Conservation (phyloP, 1,140 invertebrate genomes). For the Papilio polytes region DNA sequence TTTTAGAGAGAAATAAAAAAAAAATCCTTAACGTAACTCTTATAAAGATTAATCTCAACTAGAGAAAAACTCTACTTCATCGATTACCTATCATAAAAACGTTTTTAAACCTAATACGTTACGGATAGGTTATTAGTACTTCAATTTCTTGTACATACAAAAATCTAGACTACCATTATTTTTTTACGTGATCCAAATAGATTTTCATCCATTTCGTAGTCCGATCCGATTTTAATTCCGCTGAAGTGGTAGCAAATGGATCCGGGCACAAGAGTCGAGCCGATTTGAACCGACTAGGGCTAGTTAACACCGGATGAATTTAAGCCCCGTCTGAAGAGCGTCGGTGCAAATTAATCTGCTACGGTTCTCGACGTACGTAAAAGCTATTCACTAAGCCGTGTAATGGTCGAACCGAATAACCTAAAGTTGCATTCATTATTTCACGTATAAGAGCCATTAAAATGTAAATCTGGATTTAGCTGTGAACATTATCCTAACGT, state of each 20-base stretch:
- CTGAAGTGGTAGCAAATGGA: slow-evolving; percentile 22
- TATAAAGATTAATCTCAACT: too few relatives aligned
- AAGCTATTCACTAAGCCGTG: background rate
- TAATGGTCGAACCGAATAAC: background rate
- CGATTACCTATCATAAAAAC: too few relatives aligned
- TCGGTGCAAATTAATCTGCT: slow-evolving; percentile 18
- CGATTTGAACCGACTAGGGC: slow-evolving; percentile 2
- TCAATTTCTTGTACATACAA: background rate
- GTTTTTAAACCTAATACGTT: background rate
- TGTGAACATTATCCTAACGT: background rate
- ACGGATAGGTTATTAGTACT: background rate
- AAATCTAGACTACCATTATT: background rate
- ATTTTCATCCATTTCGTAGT: background rate
- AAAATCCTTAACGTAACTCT: too few relatives aligned
- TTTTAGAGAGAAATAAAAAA: too few relatives aligned
- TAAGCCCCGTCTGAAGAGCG: slow-evolving; percentile 26
- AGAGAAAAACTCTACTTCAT: too few relatives aligned
- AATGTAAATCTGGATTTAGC: background rate
- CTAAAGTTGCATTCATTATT: background rate
- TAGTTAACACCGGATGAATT: slow-evolving; percentile 15
- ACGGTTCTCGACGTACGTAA: background rate
- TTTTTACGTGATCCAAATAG: slow-evolving; percentile 1
- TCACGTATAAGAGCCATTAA: background rate
- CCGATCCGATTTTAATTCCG: background rate
- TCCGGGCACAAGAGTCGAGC: slow-evolving; percentile 7